Base-by-base conservation (phyloP, 1,140 invertebrate genomes). In the Mizuhopecten yessoensis region DNA sequence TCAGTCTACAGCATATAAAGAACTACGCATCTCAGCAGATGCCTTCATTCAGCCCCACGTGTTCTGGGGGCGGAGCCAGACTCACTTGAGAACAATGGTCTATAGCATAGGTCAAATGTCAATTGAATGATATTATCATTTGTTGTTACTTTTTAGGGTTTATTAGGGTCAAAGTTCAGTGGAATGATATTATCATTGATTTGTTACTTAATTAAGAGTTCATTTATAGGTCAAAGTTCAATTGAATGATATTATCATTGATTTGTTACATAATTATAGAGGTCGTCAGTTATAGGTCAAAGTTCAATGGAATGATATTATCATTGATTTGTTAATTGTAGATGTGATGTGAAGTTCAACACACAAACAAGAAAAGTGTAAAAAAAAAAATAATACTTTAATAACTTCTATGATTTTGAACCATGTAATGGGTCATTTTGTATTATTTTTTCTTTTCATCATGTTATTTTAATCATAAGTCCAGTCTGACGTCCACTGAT, bases 1-100 rank as follows among this genome's bases (percentile, higher is more conserved):
- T 99, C 95, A 99, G 98, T 92, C 97, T 99, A 89, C 98, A 99
- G 97, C 99, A 99, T 97, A 99, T 99, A 94, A 97, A 99, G 95
- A 99, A 99, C 96, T 99, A 99, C 97, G 98, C 99, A 92, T 95
- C 95, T 45, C 95, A 95, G 91, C 95, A 96, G 91, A 96, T 96
- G 95, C 95, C 95, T 34, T 94, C 93, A 89, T 96, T 92, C 88
- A 87, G 90, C 75, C 88, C 92, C 33, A 88, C 90, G 11, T 86
- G 90, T 87, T 88, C 87, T 33, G 90, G 86, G 36, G 87, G 90
- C 29, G 87, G 87, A 33, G 34, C 90, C 75, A 75, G 90, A 88
- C 57, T 92, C 45, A 34, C 87, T 11, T 88, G 34, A 87, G 11
- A 33, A 34, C 75, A 29, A 13, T 88, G 34, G 86, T 86, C n/a